Conservation (phyloP, 2,888 invertebrate species). For the Lycia hirtaria region DNA sequence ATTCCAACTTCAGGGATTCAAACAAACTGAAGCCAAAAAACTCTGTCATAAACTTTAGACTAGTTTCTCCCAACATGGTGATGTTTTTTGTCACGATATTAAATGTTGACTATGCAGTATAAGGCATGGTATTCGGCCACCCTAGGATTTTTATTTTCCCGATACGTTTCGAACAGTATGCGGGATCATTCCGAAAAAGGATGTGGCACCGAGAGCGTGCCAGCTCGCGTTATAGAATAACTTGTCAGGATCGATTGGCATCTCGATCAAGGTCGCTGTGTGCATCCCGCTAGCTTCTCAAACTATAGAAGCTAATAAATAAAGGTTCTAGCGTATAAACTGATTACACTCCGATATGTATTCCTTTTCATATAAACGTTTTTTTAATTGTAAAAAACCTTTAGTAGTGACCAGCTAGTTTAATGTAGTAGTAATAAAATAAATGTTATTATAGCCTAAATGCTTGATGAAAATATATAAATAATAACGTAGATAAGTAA, state of each 20-base stretch:
- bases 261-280: slow-evolving; percentile 69
- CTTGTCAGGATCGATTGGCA: slow-evolving; percentile 72
- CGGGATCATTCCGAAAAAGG: slow-evolving; percentile 76
- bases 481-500: too few relatives aligned
- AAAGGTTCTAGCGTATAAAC: too few relatives aligned
- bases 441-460: too few relatives aligned
- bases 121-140: slow-evolving; percentile 73
- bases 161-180: slow-evolving; percentile 67
- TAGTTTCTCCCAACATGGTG: slow-evolving; percentile 57
- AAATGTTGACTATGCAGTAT: slow-evolving; percentile 77
- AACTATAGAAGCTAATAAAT: not conserved
- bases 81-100: slow-evolving; percentile 67
- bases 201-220: slow-evolving; percentile 64
- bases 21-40: slow-evolving; percentile 46
- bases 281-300: slow-evolving; percentile 23
- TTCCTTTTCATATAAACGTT: too few relatives aligned
- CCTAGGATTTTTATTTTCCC: slow-evolving; percentile 77
- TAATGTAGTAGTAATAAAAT: too few relatives aligned
- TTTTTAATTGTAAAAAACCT: too few relatives aligned
- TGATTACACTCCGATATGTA: too few relatives aligned
- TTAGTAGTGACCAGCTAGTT: too few relatives aligned
- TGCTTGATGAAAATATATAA: too few relatives aligned
- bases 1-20: slow-evolving; percentile 51
- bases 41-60: slow-evolving; percentile 55
- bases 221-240: slow-evolving; percentile 67